Evolutionary conservation across 1,140 invertebrate species (phyloP), one percentile per base, ranked within the genome.

Genomic region (Nasonia vitripennis): DNA sequence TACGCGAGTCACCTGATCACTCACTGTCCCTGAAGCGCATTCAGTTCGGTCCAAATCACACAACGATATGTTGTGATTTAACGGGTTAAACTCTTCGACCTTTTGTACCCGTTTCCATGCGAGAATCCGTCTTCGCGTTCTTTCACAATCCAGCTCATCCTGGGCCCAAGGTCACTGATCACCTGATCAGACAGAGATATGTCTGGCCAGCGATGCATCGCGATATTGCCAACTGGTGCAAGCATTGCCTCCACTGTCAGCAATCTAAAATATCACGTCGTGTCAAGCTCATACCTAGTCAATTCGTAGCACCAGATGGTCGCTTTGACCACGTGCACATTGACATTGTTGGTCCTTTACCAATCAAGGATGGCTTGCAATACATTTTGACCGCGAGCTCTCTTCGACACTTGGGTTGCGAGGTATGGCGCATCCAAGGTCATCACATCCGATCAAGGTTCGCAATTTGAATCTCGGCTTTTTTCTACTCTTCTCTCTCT

Each of bases 121-220:
- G 12, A 51, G 37, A 78, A 23, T 23, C 23, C 10, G 9, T 78
- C 27, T 51, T 48, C 6, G 48, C 14, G 27, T 51, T 55, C 5
- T 62, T 55, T 79, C 78, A 79, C 41, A 55, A 31, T 20, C n/a
- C 77, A 27, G 74, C 74, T 77, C 77, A 78, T 14, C n/a, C 45
- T 17, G 77, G 77, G 17, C 17, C 77, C 2, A 78, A 78, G n/a
- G 77, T 78, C 77, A 78, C 77, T 51, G 45, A 78, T 27, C 34
- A 17, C 0, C 12, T 79, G 4, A 62, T 79, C 51, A 20, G 48
- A 4, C 41, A 79, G 17, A n/a, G 48, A 4, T 79, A 55, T 6
- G 51, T 79, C 14, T 79, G 51, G 23, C 78, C 48, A 34, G 17
- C 20, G 6, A 79, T 79, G 78, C 41, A 55, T 62, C 41, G 27